Percentiles rank a stretch among this genome's conserved stretches.
phyloP scores from a whole-genome alignment of 2,113 vertebrate genomes.

The Rhea americana region DNA sequence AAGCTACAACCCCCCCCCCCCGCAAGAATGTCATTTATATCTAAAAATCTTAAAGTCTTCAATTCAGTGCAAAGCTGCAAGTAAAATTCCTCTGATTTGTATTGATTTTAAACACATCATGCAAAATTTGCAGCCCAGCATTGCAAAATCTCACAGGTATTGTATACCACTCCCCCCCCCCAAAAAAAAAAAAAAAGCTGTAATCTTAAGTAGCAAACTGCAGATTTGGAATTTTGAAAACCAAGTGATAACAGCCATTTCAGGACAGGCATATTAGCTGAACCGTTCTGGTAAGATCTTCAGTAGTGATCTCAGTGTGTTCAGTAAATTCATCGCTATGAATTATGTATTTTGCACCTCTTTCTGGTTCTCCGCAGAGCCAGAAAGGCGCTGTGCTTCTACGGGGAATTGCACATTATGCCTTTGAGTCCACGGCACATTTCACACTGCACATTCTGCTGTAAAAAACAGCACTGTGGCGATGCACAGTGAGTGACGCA shows the following conservation, averaged over 20 bases:
- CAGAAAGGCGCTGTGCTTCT: background rate
- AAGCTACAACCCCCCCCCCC: background rate
- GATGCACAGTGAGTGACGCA: background rate
- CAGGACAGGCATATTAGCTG: background rate
- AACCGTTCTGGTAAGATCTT: background rate
- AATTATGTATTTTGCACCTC: background rate
- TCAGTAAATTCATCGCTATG: background rate
- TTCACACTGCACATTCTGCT: background rate
- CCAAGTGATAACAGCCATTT: background rate
- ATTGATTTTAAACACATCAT: background rate
- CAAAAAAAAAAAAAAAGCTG: background rate
- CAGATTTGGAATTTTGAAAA: background rate
- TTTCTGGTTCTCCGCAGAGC: background rate
- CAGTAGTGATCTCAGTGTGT: rapidly evolving
- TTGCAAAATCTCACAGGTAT: background rate
- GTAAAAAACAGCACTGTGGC: background rate
- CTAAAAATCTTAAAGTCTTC: background rate
- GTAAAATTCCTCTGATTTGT: background rate
- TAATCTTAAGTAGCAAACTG: background rate
- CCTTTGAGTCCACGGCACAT: background rate
- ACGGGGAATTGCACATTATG: background rate
- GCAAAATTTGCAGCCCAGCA: background rate
- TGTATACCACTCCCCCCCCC: background rate
- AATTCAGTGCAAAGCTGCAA: background rate
- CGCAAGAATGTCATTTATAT: background rate